These are phyloP conservation scores for Acipenser ruthenus DNA, from an alignment of 2,797 vertebrate genomes.

Conservation along the genomic window DNA sequence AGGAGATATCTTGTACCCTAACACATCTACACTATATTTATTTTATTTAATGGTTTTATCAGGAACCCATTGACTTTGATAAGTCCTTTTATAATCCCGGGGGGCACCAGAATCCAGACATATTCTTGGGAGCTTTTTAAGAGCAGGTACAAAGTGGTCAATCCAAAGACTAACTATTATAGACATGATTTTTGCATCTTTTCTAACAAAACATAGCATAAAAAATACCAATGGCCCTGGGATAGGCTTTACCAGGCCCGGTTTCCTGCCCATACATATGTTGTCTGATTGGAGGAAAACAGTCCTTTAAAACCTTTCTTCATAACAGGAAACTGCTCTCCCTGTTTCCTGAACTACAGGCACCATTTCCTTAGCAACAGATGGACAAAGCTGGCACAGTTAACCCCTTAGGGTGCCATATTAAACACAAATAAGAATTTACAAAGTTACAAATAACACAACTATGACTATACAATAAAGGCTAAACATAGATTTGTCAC, in stretches of 20 bases:
- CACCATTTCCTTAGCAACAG: slow-evolving; percentile 86
- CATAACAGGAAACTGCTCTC: slow-evolving; percentile 97
- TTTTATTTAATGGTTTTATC: too few relatives aligned
- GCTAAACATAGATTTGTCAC: not conserved
- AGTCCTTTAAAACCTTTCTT: slow-evolving; percentile 77
- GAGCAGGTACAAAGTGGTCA: too few relatives aligned
- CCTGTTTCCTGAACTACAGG: slow-evolving; percentile 90
- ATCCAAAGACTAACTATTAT: too few relatives aligned
- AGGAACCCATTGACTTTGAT: too few relatives aligned
- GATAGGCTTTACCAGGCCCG: slow-evolving; percentile 43
- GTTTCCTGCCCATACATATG: slow-evolving; percentile 79
- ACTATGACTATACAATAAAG: too few relatives aligned
- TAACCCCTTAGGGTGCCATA: slow-evolving; percentile 67
- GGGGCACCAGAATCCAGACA: too few relatives aligned
- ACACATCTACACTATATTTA: too few relatives aligned
- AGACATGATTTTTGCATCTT: slow-evolving; percentile 5
- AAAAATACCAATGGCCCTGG: slow-evolving; percentile 50
- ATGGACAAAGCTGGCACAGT: slow-evolving; percentile 66
- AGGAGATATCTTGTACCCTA: too few relatives aligned
- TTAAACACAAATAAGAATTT: slow-evolving; percentile 19
- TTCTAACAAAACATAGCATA: slow-evolving; percentile 26
- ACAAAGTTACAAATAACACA: not conserved
- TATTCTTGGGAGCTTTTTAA: too few relatives aligned
- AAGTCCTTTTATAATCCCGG: too few relatives aligned
- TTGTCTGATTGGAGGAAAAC: slow-evolving; percentile 83